Percentiles rank a stretch among this genome's conserved stretches.
These are phyloP conservation scores for Lepidochrysops patricia DNA, from an alignment of 2,888 invertebrate genomes.

Conservation along the genomic window DNA sequence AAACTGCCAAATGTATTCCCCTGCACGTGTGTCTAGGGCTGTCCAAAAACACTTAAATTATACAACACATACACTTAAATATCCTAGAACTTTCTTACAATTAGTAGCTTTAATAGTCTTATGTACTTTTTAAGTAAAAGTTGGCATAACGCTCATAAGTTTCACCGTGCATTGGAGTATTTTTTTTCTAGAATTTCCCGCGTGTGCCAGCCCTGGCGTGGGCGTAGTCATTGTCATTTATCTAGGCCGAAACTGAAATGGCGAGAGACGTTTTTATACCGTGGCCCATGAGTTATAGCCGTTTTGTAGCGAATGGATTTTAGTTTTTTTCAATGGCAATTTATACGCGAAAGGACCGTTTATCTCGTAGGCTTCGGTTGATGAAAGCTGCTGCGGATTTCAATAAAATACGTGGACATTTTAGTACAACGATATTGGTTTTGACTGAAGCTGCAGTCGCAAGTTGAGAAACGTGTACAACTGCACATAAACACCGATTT, in stretches of 20 bases:
- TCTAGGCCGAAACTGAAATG: conserved; percentile 28
- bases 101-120: too few relatives aligned
- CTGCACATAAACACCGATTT: too few relatives aligned
- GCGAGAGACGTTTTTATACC: conserved; percentile 34
- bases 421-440: too few relatives aligned
- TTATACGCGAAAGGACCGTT: conserved; percentile 20
- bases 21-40: neutral
- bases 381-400: neutral
- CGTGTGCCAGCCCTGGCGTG: neutral
- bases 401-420: neutral
- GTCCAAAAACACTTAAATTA: neutral
- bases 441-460: too few relatives aligned
- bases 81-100: neutral
- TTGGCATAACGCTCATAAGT: neutral
- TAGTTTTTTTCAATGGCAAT: conserved; percentile 24
- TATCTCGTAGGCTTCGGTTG: conserved; percentile 9
- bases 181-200: neutral
- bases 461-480: too few relatives aligned
- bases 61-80: neutral
- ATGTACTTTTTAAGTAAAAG: neutral
- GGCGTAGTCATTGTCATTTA: conserved; percentile 31
- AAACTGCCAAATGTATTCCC: conserved; percentile 1
- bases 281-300: conserved; percentile 29
- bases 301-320: conserved; percentile 25
- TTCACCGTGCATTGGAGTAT: neutral